A percentile compares a stretch with the other conserved stretches of the same genome.
Conservation (phyloP, 1,140 invertebrate species). For the Orius insidiosus region DNA sequence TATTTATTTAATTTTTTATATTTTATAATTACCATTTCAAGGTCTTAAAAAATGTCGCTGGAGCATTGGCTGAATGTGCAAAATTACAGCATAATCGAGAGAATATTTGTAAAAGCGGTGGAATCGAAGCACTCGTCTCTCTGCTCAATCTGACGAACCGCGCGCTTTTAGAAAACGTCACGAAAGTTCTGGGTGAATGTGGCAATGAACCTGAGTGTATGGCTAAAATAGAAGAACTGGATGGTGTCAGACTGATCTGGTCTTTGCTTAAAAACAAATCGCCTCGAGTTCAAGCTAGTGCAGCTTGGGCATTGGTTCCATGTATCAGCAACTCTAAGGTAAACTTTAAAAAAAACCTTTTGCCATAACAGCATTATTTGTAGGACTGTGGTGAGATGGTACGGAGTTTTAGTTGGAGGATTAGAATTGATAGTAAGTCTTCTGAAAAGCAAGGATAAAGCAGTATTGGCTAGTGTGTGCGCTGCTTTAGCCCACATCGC, state of each 20-base stretch:
- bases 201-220: constrained; percentile 54
- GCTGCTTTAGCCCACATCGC: constrained; percentile 81
- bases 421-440: constrained; percentile 77
- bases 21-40: constrained; percentile 21
- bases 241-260: constrained; percentile 84
- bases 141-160: constrained; percentile 63
- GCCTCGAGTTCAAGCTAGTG: constrained; percentile 66
- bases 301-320: constrained; percentile 77
- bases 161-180: constrained; percentile 68
- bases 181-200: constrained; percentile 64
- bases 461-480: constrained; percentile 71
- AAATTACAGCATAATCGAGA: constrained; percentile 45
- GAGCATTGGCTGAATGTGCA: constrained; percentile 75
- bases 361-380: constrained; percentile 4
- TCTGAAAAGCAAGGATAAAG: constrained; percentile 60
- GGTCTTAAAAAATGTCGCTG: constrained; percentile 75
- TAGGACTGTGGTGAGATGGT: constrained; percentile 81
- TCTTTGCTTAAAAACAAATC: constrained; percentile 75
- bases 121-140: constrained; percentile 58
- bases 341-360: not conserved
- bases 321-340: constrained; percentile 71
- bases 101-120: constrained; percentile 42
- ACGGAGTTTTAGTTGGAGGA: constrained; percentile 78
- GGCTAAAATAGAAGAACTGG: constrained; percentile 63
- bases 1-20: constrained; percentile 8